Evolutionary conservation across 1,140 invertebrate species (phyloP).

Genomic region (Rhopalosiphum padi): DNA sequence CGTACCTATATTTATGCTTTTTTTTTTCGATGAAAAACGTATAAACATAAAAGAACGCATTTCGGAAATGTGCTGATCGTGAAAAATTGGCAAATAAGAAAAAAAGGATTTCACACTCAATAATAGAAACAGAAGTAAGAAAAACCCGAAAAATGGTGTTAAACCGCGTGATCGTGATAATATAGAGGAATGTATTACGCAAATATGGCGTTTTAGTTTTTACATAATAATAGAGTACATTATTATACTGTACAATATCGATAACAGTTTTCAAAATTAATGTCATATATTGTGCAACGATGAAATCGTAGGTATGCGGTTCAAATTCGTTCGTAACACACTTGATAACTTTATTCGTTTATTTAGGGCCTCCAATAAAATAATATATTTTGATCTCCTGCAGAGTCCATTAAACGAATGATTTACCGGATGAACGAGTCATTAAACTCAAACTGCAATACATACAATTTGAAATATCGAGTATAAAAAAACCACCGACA

Average conservation of each 20-base stretch:
- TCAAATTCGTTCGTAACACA: neutral
- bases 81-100: neutral
- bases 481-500: neutral
- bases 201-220: neutral
- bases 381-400: neutral
- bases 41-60: neutral
- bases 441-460: neutral
- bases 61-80: neutral
- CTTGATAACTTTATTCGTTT: neutral
- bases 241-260: neutral
- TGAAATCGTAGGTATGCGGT: neutral
- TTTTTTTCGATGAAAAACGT: neutral
- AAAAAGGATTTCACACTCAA: neutral
- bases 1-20: neutral
- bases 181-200: too few relatives aligned
- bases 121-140: too few relatives aligned
- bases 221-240: neutral
- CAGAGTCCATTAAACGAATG: neutral
- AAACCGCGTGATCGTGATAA: too few relatives aligned
- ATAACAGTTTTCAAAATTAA: neutral
- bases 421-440: constrained; percentile 17
- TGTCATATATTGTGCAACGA: neutral
- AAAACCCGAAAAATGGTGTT: too few relatives aligned
- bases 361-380: neutral
- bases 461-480: neutral